These are phyloP conservation scores for Stylophora pistillata DNA, from an alignment of 64 coral and sea anemone genomes.

Conservation along the genomic window DNA sequence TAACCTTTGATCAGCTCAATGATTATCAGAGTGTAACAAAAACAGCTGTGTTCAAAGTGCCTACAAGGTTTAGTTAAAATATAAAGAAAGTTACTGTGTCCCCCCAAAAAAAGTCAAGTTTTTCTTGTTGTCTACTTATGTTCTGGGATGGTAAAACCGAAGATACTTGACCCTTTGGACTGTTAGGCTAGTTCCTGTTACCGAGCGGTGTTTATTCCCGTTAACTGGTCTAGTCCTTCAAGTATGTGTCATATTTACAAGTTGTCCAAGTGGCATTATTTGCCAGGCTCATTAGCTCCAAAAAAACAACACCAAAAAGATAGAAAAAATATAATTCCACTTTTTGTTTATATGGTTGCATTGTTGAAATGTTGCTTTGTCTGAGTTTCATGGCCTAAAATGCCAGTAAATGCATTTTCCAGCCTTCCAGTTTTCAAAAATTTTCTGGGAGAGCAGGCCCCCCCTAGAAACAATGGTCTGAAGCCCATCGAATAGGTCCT, in stretches of 20 bases:
- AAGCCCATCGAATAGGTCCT: too few species aligned
- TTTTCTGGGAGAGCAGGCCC: too few species aligned
- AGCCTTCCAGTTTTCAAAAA: too few species aligned
- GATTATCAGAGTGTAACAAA: not conserved
- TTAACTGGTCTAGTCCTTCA: constrained; percentile 18
- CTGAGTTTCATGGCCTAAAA: too few species aligned
- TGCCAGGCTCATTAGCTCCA: not conserved
- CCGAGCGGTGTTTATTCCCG: not conserved
- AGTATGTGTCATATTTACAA: not conserved
- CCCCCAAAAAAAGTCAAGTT: not conserved
- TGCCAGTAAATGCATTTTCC: too few species aligned
- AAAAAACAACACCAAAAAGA: not conserved
- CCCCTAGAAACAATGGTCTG: too few species aligned
- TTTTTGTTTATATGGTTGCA: too few species aligned
- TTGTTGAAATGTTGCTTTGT: too few species aligned
- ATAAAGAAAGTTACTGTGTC: constrained; percentile 19
- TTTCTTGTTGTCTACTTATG: constrained; percentile 35
- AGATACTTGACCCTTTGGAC: constrained; percentile 10
- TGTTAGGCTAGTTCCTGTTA: constrained; percentile 16
- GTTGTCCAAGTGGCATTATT: not conserved
- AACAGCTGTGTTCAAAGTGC: constrained; percentile 39
- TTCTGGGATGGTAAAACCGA: constrained; percentile 4
- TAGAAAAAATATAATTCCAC: not conserved
- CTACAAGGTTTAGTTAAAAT: constrained; percentile 8
- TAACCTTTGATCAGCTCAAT: constrained; percentile 21